Evolutionary conservation across 1,140 invertebrate species (phyloP).

Genomic region (Aphis gossypii): DNA sequence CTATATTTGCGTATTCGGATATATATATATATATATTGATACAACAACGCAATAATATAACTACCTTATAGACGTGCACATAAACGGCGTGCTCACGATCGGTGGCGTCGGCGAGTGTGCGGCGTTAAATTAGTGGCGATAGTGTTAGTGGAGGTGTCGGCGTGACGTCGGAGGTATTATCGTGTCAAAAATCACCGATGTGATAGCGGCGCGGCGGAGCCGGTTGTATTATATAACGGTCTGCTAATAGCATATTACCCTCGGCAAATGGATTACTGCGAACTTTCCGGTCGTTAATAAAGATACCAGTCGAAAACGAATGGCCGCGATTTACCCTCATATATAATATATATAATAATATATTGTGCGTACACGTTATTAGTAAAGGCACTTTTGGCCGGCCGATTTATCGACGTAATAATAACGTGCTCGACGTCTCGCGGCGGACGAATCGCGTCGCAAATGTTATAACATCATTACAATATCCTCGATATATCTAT

Average conservation of each 20-base stretch:
- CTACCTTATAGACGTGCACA: background rate
- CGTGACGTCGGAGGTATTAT: background rate
- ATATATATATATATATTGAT: background rate
- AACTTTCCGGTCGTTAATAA: slow-evolving; percentile 51
- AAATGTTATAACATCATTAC: background rate
- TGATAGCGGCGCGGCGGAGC: background rate
- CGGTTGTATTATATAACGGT: slow-evolving; percentile 35
- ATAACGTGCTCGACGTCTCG: background rate
- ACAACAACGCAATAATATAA: background rate
- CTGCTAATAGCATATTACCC: slow-evolving; percentile 45
- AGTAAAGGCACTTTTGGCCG: slow-evolving; percentile 16
- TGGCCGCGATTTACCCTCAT: background rate
- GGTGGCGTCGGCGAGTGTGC: background rate
- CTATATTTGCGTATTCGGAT: too few species aligned
- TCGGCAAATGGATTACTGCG: slow-evolving; percentile 27
- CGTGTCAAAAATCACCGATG: slow-evolving; percentile 36
- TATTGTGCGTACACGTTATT: background rate
- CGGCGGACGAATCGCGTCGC: background rate
- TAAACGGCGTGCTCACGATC: background rate
- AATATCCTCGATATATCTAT: background rate
- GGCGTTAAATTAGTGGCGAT: background rate
- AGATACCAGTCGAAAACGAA: slow-evolving; percentile 29
- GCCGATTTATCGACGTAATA: slow-evolving; percentile 10
- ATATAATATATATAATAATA: background rate
- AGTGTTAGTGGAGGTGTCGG: background rate